Evolutionary conservation across 2,797 vertebrate genomes (phyloP).

Genomic region (Chrysocyon brachyurus): DNA sequence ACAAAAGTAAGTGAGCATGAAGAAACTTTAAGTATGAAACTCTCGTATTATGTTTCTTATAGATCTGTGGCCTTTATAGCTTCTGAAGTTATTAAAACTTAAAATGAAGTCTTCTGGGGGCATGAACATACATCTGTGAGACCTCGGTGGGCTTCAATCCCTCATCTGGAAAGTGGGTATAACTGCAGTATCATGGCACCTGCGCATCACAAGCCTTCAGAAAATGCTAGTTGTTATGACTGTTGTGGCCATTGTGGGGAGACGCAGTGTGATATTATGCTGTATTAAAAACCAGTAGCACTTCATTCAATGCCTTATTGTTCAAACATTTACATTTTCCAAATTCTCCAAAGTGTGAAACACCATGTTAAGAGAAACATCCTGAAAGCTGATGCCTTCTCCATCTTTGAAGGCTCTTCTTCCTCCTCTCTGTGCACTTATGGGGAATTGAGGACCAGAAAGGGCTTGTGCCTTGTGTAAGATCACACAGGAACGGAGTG

Average conservation of each 20-base stretch:
- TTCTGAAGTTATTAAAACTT: slow-evolving; percentile 11
- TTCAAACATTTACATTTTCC: neutral
- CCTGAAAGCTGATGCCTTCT: neutral
- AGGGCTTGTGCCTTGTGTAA: neutral
- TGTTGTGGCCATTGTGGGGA: neutral
- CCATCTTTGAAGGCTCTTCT: neutral
- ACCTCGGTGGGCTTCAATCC: neutral
- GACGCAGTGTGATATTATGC: neutral
- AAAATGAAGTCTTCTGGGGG: neutral
- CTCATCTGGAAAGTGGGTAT: neutral
- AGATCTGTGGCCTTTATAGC: neutral
- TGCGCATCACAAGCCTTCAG: neutral
- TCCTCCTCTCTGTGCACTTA: neutral
- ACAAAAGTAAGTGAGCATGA: neutral
- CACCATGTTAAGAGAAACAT: neutral
- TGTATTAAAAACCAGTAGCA: neutral
- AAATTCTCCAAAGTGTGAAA: neutral
- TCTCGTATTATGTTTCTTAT: neutral
- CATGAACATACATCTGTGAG: neutral
- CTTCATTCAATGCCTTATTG: fast-evolving
- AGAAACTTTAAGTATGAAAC: slow-evolving; percentile 7
- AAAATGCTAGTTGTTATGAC: neutral
- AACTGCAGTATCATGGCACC: neutral
- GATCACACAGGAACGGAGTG: neutral
- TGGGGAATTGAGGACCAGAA: neutral